phyloP scores from a whole-genome alignment of 2,113 vertebrate genomes.

The Sorex araneus region DNA sequence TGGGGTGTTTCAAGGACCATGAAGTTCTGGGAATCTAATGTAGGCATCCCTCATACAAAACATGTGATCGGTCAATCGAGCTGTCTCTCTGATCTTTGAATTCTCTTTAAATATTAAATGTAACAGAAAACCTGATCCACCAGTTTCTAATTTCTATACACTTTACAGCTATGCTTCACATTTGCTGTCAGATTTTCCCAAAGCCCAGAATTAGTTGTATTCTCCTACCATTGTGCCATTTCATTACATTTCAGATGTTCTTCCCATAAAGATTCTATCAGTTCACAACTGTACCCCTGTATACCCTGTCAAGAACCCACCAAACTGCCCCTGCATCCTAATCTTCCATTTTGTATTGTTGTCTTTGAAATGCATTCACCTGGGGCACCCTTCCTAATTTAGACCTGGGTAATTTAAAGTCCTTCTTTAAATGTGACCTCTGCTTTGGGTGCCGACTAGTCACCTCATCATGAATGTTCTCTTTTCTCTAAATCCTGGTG shows the following conservation, averaged over 20 bases:
- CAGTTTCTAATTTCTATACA: background rate
- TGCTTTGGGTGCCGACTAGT: background rate
- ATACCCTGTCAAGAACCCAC: background rate
- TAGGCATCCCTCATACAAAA: too few species aligned
- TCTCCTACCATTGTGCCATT: background rate
- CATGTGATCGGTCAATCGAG: too few species aligned
- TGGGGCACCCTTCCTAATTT: background rate
- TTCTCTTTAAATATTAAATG: background rate
- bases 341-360: background rate
- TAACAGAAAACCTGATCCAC: background rate
- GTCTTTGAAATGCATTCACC: background rate
- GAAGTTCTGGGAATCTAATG: too few species aligned
- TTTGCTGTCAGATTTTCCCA: background rate
- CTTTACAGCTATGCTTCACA: background rate
- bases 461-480: background rate
- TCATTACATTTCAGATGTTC: background rate
- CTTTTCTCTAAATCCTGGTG: background rate
- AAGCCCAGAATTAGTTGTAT: background rate
- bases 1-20: too few species aligned
- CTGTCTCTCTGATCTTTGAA: too few species aligned
- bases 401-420: slow-evolving; percentile 6
- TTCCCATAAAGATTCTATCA: background rate
- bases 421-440: background rate
- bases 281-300: background rate
- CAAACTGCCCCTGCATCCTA: background rate